Evolutionary conservation across 2,888 invertebrate species (phyloP), one percentile per base, ranked within the genome.

Genomic region (Agrilus cyanescens): DNA sequence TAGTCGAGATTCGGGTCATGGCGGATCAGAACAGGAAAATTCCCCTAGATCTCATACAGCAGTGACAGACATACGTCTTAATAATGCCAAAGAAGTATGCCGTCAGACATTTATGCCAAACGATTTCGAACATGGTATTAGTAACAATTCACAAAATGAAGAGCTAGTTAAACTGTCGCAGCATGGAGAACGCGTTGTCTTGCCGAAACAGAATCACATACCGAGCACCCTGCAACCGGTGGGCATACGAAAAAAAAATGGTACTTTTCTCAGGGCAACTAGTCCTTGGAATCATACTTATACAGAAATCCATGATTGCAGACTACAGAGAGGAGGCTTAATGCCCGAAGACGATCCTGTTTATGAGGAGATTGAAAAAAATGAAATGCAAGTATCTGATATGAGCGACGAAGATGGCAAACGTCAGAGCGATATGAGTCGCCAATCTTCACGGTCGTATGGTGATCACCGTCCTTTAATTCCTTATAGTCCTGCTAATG

Each of bases 401-500:
- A 75, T 84, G 76, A 83, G 83, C 34, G 85, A 85, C 57, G 85
- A 85, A 57, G 85, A 85, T 56, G 80, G 78, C 38, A 76, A 80
- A 56, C 69, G 84, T 40, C 82, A 81, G 60, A 80, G 81, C 58
- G 79, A 79, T 62, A 76, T 77, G 71, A 82, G 81, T 49, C 68
- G 78, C 40, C 79, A 78, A 57, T 77, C 75, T 46, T 83, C 84
- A 30, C 77, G 84, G 53, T 83, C 84, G 54, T 85, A 85, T 65
- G 83, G 84, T 12, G 86, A 86, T 58, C 83, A 84, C 56, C 73
- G 85, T 32, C 86, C 85, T n/a, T 66, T 86, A 53, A 85, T 86
- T 50, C 82, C 83, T 0, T 82, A 82, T 63, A 82, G 82, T 55
- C 82, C 82, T 10, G 82, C 73, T 12, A 61, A 75, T 30, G 80